Conservation (phyloP, 2,113 vertebrate genomes). For the Triplophysa dalaica region DNA sequence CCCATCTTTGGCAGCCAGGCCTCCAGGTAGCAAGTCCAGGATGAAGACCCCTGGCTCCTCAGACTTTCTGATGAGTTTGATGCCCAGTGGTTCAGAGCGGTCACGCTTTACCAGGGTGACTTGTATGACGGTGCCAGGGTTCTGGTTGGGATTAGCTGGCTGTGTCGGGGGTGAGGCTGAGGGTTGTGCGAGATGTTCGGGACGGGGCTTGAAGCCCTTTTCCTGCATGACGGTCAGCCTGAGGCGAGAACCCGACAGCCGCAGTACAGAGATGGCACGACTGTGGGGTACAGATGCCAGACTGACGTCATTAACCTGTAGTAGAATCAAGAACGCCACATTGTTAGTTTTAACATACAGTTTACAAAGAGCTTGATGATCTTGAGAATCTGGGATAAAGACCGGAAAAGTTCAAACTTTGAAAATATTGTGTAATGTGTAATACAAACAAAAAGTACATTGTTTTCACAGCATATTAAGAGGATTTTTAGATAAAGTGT, state of each 20-base stretch:
- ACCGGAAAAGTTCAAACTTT: no score
- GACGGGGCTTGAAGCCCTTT: conserved; percentile 82
- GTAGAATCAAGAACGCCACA: not conserved
- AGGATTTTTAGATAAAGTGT: conserved; percentile 26
- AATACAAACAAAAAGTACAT: not conserved
- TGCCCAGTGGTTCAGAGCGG: conserved; percentile 82
- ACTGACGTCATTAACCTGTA: conserved; percentile 86
- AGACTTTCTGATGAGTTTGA: conserved; percentile 88
- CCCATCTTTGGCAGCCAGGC: conserved; percentile 87
- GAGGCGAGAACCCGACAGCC: conserved; percentile 74
- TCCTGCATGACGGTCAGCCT: conserved; percentile 87
- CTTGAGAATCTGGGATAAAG: no score
- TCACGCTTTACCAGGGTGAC: conserved; percentile 84
- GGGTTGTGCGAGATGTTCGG: conserved; percentile 56
- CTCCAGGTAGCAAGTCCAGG: conserved; percentile 85
- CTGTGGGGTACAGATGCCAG: conserved; percentile 82
- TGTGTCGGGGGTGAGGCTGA: conserved; percentile 57
- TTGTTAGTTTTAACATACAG: no score
- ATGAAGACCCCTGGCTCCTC: conserved; percentile 89
- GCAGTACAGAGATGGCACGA: conserved; percentile 80
- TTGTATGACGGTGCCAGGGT: conserved; percentile 76
- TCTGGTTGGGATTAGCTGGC: conserved; percentile 52
- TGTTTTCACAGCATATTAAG: not conserved
- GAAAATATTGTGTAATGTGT: no score
- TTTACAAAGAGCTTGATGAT: no score